Percentiles rank a stretch among this genome's conserved stretches.
phyloP scores from a whole-genome alignment of 2,888 invertebrate species.

The Loripinus fragilis region DNA sequence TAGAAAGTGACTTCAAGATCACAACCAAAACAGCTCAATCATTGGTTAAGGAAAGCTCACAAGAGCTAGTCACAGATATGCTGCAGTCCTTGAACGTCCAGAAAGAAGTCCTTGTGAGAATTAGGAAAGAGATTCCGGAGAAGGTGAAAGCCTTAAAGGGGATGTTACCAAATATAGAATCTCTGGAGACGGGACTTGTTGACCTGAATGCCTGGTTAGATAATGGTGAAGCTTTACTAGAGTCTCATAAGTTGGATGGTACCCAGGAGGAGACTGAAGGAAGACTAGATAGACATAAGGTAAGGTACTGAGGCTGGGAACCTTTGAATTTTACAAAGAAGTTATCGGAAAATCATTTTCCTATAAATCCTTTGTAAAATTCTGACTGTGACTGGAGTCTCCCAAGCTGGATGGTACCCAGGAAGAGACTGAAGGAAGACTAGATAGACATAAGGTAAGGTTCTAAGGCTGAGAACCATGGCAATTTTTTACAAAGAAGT shows the following conservation, averaged over 20 bases:
- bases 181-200: constrained; percentile 92
- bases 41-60: constrained; percentile 93
- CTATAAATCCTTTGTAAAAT: too few relatives aligned
- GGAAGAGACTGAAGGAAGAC: constrained; percentile 89
- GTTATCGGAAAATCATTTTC: too few relatives aligned
- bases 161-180: constrained; percentile 89
- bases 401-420: constrained; percentile 87
- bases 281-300: constrained; percentile 91
- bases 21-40: constrained; percentile 96
- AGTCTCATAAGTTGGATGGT: constrained; percentile 86
- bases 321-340: too few relatives aligned
- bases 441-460: constrained; percentile 90
- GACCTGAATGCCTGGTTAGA: constrained; percentile 95
- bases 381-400: constrained; percentile 87
- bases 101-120: constrained; percentile 79
- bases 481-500: too few relatives aligned
- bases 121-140: constrained; percentile 89
- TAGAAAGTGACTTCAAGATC: constrained; percentile 94
- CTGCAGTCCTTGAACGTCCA: constrained; percentile 88
- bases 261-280: constrained; percentile 90
- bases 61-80: constrained; percentile 95
- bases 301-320: too few relatives aligned
- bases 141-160: constrained; percentile 87
- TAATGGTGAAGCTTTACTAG: constrained; percentile 91
- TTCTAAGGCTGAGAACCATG: too few relatives aligned